Evolutionary conservation across 2,888 invertebrate species (phyloP), one percentile per base, ranked within the genome.

Genomic region (Drosophila anomalata): DNA sequence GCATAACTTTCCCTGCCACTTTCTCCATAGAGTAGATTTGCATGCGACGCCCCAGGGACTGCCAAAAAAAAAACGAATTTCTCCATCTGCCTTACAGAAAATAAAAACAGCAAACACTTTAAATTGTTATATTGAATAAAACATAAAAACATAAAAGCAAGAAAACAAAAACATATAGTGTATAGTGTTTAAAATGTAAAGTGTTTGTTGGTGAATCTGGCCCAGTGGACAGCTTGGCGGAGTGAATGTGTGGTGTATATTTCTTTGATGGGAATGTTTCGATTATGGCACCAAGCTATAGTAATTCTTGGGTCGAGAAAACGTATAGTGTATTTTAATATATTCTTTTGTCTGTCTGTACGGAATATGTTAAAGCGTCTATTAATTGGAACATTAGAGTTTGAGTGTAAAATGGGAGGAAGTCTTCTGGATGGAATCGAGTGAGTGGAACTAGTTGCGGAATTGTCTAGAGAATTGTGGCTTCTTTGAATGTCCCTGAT

Each of bases 21-120:
- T 52, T 56, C 48, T 12, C 51, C 70, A 62, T 77, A 79, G 81
- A 76, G 69, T 78, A 73, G 66, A 78, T 79, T 83, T 83, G 74
- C 83, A 81, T 86, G 86, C 75, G 75, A 76, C 73, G 68, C 84
- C 74, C 79, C 54, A 57, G 84, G 79, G 83, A 79, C 75, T 24
- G 29, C 29, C 20, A 31, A 14, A 42, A 51, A 33, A 24, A 24
- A 57, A 41, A 20, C 33, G 33, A n/a, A 5, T 12, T 33, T 6
- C n/a, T 9, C 29, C 9, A 29, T 2, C 29, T 29, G 9, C 2
- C 7, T 26, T 26, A 26, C 1, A 31, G 31, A 9, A 11, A 11
- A 33, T 3, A 33, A n/a, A 4, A 12, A 5, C 17, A 17, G 17
- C 17, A n/a, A 7, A 36, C 5, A 36, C 11, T 41, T 11, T 1